Percentiles rank a stretch among this genome's conserved stretches.
phyloP scores from a whole-genome alignment of 2,888 invertebrate species.

The Stenchaetothrips biformis region DNA sequence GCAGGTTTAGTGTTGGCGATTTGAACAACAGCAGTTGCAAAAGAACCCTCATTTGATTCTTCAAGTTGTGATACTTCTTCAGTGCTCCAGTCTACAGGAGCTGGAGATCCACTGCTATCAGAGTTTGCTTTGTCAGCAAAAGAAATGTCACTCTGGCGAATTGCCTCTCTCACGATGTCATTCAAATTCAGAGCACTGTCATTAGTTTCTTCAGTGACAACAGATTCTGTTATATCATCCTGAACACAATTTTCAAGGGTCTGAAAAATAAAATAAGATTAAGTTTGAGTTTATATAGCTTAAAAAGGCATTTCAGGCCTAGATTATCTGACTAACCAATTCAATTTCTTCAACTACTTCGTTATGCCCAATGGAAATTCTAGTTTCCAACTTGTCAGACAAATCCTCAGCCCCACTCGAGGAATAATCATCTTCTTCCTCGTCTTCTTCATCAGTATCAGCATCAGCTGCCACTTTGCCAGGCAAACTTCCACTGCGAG shows the following conservation, averaged over 20 bases:
- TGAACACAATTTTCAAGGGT: slow-evolving; percentile 13
- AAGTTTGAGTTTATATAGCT: background rate
- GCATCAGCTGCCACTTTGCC: background rate
- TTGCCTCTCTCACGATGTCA: slow-evolving; percentile 5
- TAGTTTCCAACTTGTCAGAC: background rate
- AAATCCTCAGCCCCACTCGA: background rate
- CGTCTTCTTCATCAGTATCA: background rate
- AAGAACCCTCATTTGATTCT: background rate
- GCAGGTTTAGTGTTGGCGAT: background rate
- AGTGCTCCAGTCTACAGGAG: background rate
- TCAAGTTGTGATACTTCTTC: background rate
- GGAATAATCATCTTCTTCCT: background rate
- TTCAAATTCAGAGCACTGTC: background rate
- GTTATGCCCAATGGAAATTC: background rate
- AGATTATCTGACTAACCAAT: background rate
- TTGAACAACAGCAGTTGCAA: background rate
- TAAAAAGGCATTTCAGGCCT: background rate
- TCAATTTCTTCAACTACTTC: slow-evolving; percentile 9
- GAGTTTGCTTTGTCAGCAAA: background rate
- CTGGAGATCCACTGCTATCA: background rate
- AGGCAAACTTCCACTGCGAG: background rate
- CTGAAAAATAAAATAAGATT: background rate
- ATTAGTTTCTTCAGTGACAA: background rate
- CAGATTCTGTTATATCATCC: background rate
- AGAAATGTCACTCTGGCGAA: slow-evolving; percentile 5